Evolutionary conservation across 2,888 invertebrate species (phyloP), one percentile per base, ranked within the genome.

Genomic region (Charanyca ferruginea): DNA sequence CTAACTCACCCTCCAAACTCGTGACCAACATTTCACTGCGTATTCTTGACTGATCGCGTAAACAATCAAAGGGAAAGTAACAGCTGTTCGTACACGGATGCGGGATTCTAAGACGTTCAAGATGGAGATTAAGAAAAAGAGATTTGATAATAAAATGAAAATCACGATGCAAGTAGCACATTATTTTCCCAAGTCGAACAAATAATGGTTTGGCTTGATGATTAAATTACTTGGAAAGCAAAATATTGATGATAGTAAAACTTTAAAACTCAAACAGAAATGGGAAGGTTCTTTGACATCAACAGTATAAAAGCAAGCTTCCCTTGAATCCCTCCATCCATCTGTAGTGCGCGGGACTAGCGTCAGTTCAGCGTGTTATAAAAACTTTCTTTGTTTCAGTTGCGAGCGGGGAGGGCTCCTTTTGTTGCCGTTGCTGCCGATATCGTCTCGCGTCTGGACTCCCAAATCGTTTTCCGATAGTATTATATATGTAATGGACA

Each of bases 381-480:
- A 91, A 93, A 93, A 92, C 81, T 92, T 91, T 90, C 90, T 92
- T 93, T 93, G 93, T 94, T 92, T 93, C 90, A 91, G 87, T 82
- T 85, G 79, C 80, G 81, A 78, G 79, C 77, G 76, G 73, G 66
- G 65, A 42, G 72, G 71, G 85, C 75, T 83, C 73, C 73, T 77
- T 81, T 83, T 84, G 85, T 84, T 83, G 79, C 65, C 70, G 62
- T 84, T 80, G 80, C 67, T 61, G 67, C 47, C 75, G 71, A 68
- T 70, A 66, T 77, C 87, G 89, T 89, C 90, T 88, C 89, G 90
- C 87, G 89, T 89, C 90, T 89, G 89, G 90, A 87, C 86, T 85
- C 83, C 67, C 85, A 89, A 93, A 94, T 94, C 91, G 94, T 93
- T 94, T 94, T 93, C 93, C 93, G 85, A 94, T 94, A 94, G 86